These are phyloP conservation scores for Bombyx mori DNA, from an alignment of 1,140 invertebrate species.

Conservation along the genomic window DNA sequence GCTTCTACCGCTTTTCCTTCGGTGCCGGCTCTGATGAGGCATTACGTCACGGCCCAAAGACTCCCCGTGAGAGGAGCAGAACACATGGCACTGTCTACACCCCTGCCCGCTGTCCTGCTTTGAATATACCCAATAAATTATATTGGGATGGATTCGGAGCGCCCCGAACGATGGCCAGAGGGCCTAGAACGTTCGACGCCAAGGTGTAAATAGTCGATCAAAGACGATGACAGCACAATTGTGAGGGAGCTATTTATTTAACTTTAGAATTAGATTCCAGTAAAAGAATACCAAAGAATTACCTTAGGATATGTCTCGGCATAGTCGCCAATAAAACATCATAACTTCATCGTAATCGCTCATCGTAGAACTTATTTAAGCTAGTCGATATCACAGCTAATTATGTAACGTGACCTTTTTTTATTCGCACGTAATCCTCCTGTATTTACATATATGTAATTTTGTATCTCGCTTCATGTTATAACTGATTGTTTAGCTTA, in stretches of 20 bases:
- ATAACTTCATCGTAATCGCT: neutral
- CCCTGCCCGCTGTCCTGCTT: conserved; percentile 88
- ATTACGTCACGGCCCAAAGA: conserved; percentile 91
- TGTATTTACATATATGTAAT: conserved; percentile 21
- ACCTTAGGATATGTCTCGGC: conserved; percentile 11
- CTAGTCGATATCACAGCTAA: conserved; percentile 54
- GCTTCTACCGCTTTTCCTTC: conserved; percentile 91
- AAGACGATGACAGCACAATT: conserved; percentile 15
- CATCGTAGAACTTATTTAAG: conserved; percentile 27
- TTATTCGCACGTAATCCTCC: conserved; percentile 35
- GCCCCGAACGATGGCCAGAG: too few relatives aligned
- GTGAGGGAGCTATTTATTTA: conserved; percentile 32
- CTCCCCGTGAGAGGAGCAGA: conserved; percentile 94
- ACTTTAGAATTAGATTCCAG: conserved; percentile 42
- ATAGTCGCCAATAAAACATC: conserved; percentile 11
- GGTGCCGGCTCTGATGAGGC: conserved; percentile 93
- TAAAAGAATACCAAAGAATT: conserved; percentile 59
- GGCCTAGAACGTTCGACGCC: neutral
- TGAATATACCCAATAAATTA: conserved; percentile 58
- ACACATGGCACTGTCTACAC: conserved; percentile 93
- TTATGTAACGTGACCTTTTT: conserved; percentile 28
- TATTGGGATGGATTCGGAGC: conserved; percentile 6
- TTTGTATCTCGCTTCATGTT: conserved; percentile 20
- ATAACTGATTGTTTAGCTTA: conserved; percentile 29
- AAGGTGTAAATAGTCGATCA: conserved; percentile 12